Evolutionary conservation across 2,888 invertebrate genomes (phyloP), one percentile per base, ranked within the genome.

Genomic region (Leptodirus hochenwartii): DNA sequence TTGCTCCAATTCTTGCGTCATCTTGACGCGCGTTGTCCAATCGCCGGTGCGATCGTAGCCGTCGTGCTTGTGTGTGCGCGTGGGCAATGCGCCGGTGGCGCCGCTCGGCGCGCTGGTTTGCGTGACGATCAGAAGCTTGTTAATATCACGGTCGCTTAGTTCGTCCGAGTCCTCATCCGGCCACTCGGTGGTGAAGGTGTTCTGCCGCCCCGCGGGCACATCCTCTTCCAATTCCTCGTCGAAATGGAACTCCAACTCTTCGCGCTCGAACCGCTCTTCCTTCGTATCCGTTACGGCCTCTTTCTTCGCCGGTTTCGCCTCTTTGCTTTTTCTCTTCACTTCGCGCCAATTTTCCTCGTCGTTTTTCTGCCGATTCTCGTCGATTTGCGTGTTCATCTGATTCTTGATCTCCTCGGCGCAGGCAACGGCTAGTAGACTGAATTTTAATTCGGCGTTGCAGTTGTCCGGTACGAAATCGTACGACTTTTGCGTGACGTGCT

Each of bases 171-270:
- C 85, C 37, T 72, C 74, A 48, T 85, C 85, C 2, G 73, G 75
- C 77, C 71, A 76, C 49, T 75, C 68, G 39, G 79, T 69, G 56
- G 81, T 70, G 60, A 87, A 79, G 38, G 73, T 78, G 56, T 87
- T 87, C 28, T 74, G 72, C 35, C 84, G 61, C 11, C 82, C 84
- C 33, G 74, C 72, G 2, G 80, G 80, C 39, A 79, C 65, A 39
- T 58, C 59, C 33, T 47, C 43, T 34, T 87, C 85, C 37, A 93
- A 59, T 55, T 96, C 96, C 60, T 95, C 95, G 50, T 96, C 95
- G 51, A 96, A 87, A 59, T 90, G 85, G 60, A 96, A 96, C 54
- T 91, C 88, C 39, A 93, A 59, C 52, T 91, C 91, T 56, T 91
- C 90, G 39, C 71, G 42, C 42, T 55, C 53, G 9, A 35, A 31